Evolutionary conservation across 2,888 invertebrate genomes (phyloP), one percentile per base, ranked within the genome.

Genomic region (Cephus spinipes): DNA sequence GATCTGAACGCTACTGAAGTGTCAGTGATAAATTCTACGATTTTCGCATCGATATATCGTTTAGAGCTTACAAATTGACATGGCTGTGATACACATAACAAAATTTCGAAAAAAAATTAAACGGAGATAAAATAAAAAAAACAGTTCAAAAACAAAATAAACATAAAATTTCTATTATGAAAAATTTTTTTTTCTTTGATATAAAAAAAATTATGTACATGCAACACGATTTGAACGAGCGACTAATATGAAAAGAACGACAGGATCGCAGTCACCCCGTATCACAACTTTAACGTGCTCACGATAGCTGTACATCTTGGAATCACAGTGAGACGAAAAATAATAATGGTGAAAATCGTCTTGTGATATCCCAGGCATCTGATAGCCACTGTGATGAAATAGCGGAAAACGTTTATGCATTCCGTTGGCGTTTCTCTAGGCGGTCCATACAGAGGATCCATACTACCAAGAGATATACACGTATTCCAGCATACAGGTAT

Each of bases 361-460:
- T 9, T 55, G 55, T 23, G 23, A 23, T 55, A 55, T 55, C 9
- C 23, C 23, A 23, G 55, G 55, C 23, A 76, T 78, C 76, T 76
- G 76, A 76, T 76, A 79, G 68, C 69, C 76, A 76, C 79, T 79
- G 75, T 31, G 69, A 77, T 69, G 75, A 77, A 77, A 73, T 71
- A 73, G 73, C 36, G 76, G 79, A 73, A 79, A 82, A 81, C 80
- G 82, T 82, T 83, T 82, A 79, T 82, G 82, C 83, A 85, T 83
- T 85, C 83, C 83, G 76, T 78, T 81, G 76, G 82, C 81, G 81
- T 84, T 82, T 82, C 77, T 79, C 80, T 78, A 79, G 77, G 79
- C 75, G 79, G 79, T 36, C 76, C 74, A 69, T 76, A 73, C 36
- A 73, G 73, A 55, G 55, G 33, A 68, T 23, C n/a, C 55, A 34